Evolutionary conservation across 2,797 vertebrate species (phyloP).

Genomic region (Sebastes iracundus): DNA sequence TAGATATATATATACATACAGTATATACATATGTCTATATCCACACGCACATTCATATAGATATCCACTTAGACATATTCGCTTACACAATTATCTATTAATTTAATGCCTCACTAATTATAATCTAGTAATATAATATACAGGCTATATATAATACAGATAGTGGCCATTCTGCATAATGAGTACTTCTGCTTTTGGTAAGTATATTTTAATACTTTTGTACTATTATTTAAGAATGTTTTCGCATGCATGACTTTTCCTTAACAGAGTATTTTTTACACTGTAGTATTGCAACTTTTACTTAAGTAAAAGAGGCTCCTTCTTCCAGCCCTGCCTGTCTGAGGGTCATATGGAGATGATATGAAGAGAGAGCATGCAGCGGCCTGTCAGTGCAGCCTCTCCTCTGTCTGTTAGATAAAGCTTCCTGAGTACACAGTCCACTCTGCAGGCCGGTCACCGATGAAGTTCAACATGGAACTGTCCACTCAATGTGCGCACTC

Average conservation of each 20-base stretch:
- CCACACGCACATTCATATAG: too few species aligned
- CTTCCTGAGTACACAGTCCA: slow-evolving; percentile 58
- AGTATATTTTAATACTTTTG: background rate
- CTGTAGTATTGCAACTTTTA: background rate
- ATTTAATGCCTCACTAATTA: too few species aligned
- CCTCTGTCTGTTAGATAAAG: slow-evolving; percentile 28
- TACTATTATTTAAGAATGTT: too few species aligned
- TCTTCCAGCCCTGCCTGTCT: background rate
- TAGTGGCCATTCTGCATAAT: too few species aligned
- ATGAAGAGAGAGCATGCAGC: background rate
- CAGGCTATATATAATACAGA: background rate
- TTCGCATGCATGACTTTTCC: too few species aligned
- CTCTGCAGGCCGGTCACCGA: slow-evolving; percentile 18
- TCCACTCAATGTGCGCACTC: slow-evolving; percentile 1
- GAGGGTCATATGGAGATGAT: slow-evolving; percentile 7
- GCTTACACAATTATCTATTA: too few species aligned
- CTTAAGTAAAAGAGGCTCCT: background rate
- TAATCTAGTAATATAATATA: background rate
- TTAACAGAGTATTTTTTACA: background rate
- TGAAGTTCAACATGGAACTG: slow-evolving; percentile 34
- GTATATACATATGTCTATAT: too few species aligned
- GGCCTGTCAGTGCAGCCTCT: slow-evolving; percentile 20
- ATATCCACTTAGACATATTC: too few species aligned
- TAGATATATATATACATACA: too few species aligned
- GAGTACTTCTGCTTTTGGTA: background rate